A percentile compares a stretch with the other conserved stretches of the same genome.
These are phyloP conservation scores for Habropoda laboriosa DNA, from an alignment of 1,140 invertebrate genomes.

Conservation along the genomic window DNA sequence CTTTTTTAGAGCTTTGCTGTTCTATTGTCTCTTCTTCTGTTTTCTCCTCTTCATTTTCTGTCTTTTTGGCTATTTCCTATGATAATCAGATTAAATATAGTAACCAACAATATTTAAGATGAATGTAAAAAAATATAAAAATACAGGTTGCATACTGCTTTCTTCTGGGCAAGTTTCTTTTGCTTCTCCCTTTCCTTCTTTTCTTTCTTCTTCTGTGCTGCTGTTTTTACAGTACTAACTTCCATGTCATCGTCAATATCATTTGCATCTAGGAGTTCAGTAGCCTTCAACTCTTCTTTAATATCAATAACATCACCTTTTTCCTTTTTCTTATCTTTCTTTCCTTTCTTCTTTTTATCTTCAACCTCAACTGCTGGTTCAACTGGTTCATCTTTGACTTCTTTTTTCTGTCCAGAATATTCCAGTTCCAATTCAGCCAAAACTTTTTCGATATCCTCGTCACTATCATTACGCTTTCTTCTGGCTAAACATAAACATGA, in stretches of 20 bases:
- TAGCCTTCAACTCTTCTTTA: conserved; percentile 76
- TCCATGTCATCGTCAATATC: conserved; percentile 79
- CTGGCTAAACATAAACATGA: conserved; percentile 73
- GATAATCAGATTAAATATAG: conserved; percentile 19
- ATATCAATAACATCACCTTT: conserved; percentile 73
- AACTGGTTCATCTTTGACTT: conserved; percentile 54
- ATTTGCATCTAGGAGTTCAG: conserved; percentile 47
- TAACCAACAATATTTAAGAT: conserved; percentile 11
- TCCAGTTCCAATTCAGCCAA: conserved; percentile 91
- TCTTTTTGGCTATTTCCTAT: conserved; percentile 61
- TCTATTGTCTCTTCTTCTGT: conserved; percentile 74
- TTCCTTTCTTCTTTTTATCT: conserved; percentile 79
- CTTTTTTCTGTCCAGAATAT: conserved; percentile 85
- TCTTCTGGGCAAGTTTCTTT: conserved; percentile 87
- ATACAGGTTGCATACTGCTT: conserved; percentile 72
- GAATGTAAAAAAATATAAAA: neutral
- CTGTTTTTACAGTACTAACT: conserved; percentile 88
- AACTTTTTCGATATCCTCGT: conserved; percentile 93
- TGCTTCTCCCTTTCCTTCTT: conserved; percentile 92
- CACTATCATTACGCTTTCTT: conserved; percentile 89
- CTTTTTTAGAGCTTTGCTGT: conserved; percentile 79
- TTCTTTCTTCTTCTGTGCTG: conserved; percentile 93
- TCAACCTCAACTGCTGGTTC: conserved; percentile 72
- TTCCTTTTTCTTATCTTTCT: conserved; percentile 80
- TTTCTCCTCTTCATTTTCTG: conserved; percentile 65